These are phyloP conservation scores for Nannobrachium achirus DNA, from an alignment of 2,113 vertebrate species.

Conservation along the genomic window DNA sequence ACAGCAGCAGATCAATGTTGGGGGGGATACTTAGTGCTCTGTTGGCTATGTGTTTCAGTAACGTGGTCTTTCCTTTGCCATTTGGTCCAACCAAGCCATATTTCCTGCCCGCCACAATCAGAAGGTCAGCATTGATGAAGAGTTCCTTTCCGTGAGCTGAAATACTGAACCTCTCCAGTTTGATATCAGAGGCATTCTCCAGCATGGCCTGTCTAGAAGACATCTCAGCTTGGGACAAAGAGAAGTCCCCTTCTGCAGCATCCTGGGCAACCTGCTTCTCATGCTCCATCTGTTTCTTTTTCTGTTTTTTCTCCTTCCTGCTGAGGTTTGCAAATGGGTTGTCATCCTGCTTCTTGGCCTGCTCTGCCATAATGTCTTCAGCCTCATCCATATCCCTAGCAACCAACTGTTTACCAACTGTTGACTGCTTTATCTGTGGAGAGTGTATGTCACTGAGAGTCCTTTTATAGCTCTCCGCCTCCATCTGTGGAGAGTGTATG, in stretches of 20 bases:
- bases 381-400: no score
- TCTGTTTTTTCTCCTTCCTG: slow-evolving; percentile 93
- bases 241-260: slow-evolving; percentile 88
- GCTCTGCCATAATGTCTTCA: slow-evolving; percentile 70
- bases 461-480: no score
- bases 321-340: slow-evolving; percentile 86
- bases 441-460: no score
- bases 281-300: slow-evolving; percentile 91
- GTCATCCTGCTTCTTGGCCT: slow-evolving; percentile 55
- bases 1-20: no score
- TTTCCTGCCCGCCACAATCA: slow-evolving; percentile 89
- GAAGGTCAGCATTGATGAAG: slow-evolving; percentile 91
- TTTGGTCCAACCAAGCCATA: slow-evolving; percentile 94
- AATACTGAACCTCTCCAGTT: no score
- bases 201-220: no score
- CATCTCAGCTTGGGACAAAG: no score
- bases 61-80: slow-evolving; percentile 93
- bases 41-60: slow-evolving; percentile 93
- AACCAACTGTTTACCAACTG: no score
- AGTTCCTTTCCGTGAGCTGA: no score
- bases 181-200: no score
- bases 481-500: no score
- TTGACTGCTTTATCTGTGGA: no score
- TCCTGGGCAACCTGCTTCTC: slow-evolving; percentile 87
- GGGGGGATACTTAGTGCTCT: slow-evolving; percentile 91